A percentile compares a stretch with the other conserved stretches of the same genome.
phyloP scores from a whole-genome alignment of 2,113 vertebrate species.

The Tinamus guttatus region DNA sequence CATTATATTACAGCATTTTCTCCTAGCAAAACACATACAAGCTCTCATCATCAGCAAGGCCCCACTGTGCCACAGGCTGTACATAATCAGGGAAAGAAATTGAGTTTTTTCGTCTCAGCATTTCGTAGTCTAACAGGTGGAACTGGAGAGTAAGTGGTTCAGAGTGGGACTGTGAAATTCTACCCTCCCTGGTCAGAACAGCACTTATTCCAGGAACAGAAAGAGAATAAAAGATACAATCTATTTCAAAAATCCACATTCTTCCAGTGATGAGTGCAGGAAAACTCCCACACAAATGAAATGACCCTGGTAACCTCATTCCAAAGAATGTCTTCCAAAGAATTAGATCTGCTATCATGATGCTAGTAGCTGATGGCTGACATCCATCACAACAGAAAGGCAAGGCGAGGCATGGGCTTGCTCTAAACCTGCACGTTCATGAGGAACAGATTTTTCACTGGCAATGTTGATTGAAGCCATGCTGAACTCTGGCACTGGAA shows the following conservation, averaged over 20 bases:
- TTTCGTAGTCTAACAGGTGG: neutral
- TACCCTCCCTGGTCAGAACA: neutral
- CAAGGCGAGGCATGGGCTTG: conserved; percentile 10
- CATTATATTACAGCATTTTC: neutral
- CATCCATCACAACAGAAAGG: conserved; percentile 56
- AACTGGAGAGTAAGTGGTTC: neutral
- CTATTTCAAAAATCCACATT: neutral
- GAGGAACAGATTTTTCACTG: conserved; percentile 74
- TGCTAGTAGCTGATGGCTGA: conserved; percentile 53
- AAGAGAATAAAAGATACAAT: neutral
- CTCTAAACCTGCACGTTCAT: conserved; percentile 49
- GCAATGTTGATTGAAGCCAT: conserved; percentile 1
- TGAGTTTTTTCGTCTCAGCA: neutral
- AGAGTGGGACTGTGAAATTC: neutral
- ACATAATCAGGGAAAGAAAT: neutral
- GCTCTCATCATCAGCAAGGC: neutral
- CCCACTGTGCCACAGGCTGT: neutral
- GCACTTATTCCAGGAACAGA: neutral
- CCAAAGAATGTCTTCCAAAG: conserved; percentile 51
- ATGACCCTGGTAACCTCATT: neutral
- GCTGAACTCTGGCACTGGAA: neutral
- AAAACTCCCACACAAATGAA: neutral
- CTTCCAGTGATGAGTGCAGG: neutral
- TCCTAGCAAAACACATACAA: neutral
- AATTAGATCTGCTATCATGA: conserved; percentile 22